Base-by-base conservation (phyloP, 1,140 invertebrate species). In the Nasonia giraulti region DNA sequence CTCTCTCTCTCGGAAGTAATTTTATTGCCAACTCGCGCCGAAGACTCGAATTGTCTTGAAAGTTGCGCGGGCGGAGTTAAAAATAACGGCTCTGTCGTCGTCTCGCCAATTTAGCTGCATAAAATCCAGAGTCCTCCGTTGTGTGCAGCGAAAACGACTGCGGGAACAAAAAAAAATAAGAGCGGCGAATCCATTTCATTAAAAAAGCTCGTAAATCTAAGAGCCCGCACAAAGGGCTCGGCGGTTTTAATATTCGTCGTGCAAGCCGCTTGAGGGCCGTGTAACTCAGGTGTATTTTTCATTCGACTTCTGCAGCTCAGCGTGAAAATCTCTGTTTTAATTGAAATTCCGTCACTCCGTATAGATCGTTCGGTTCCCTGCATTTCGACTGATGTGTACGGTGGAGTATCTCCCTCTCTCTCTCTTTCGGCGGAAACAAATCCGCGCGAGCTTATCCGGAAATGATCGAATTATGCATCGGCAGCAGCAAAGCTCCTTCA, bases 381-480 rank as follows among this genome's bases (percentile, higher is more conserved):
- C 17, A 14, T 50, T 11, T 0, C 47, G 37, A 27, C 27, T 27
- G 27, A 27, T 27, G 1, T 27, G 27, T 27, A 1, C 27, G 27
- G 27, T 27, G 27, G 27, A 27, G 27, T 27, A 27, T 27, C 1
- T 27, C 27, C 1, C 27, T 27, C 1, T 27, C 2, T 14, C 50
- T 37, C 33, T 37, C 33, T 33, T 33, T 33, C 33, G 33, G 17
- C 78, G 37, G 27, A 14, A 23, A 66, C 50, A 4, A 68, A 80
- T 27, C 37, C 17, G 37, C 31, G n/a, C 47, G 20, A 40, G 79
- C 68, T 81, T 81, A 81, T 81, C 79, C 23, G 17, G 71, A 75
- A 74, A 82, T 82, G 31, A 75, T 82, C 47, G 47, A 74, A 82
- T 82, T 82, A 82, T 73, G 55, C 55, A 62, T 81, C 44, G 10